Conservation (phyloP, 2,888 invertebrate species). For the Pasiphila rectangulata region DNA sequence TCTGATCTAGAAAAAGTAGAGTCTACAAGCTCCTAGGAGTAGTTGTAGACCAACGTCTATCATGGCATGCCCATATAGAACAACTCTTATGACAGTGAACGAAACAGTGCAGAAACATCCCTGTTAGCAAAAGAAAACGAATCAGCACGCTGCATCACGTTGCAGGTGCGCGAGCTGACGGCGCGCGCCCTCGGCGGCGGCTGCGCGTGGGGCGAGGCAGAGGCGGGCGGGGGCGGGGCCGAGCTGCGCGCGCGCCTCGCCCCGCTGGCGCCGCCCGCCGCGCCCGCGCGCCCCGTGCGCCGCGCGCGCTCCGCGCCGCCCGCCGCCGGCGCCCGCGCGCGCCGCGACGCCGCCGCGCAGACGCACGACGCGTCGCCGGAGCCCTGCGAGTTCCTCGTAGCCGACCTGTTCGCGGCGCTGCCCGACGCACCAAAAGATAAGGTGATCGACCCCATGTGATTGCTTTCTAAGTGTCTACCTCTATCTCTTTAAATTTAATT, state of each 20-base stretch:
- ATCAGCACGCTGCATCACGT: too few relatives aligned
- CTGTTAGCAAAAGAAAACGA: too few relatives aligned
- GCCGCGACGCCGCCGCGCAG: constrained; percentile 68
- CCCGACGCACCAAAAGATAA: constrained; percentile 54
- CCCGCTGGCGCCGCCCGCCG: constrained; percentile 36
- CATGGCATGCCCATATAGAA: too few relatives aligned
- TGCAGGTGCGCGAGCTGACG: constrained; percentile 32
- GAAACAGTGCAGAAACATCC: too few relatives aligned
- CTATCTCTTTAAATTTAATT: too few relatives aligned
- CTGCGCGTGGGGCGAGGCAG: constrained; percentile 21
- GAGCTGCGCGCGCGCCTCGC: constrained; percentile 8
- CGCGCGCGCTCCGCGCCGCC: constrained; percentile 35
- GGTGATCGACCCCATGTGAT: constrained; percentile 33
- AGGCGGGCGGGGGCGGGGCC: constrained; percentile 6
- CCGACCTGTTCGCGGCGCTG: constrained; percentile 81
- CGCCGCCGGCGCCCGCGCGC: constrained; percentile 22
- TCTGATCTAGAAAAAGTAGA: too few relatives aligned
- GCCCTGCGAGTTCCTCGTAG: constrained; percentile 87
- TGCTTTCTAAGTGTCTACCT: too few relatives aligned
- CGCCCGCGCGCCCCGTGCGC: constrained; percentile 29
- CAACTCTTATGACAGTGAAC: too few relatives aligned
- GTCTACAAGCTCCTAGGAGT: too few relatives aligned
- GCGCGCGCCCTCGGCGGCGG: constrained; percentile 32
- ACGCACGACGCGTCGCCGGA: constrained; percentile 86
- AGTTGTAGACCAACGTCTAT: too few relatives aligned